These are phyloP conservation scores for Synanceia verrucosa DNA, from an alignment of 2,797 vertebrate genomes.

Conservation along the genomic window DNA sequence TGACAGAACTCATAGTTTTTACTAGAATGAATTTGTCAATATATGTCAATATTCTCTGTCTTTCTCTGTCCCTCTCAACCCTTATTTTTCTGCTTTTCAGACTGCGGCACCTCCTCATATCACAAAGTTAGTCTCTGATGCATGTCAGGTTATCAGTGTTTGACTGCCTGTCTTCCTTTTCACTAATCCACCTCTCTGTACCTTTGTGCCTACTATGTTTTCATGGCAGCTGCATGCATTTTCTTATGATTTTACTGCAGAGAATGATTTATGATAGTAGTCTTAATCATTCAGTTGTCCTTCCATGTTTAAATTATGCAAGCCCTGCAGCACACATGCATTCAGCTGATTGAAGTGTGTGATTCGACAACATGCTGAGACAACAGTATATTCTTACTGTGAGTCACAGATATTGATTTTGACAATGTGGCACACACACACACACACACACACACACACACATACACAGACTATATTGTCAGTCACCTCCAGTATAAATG, in stretches of 20 bases:
- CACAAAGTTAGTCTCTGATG: conserved; percentile 77
- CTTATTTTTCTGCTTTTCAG: conserved; percentile 65
- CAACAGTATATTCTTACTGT: conserved; percentile 10
- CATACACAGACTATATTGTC: conserved; percentile 5
- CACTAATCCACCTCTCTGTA: background rate
- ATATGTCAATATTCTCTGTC: conserved; percentile 5
- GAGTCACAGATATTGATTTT: conserved; percentile 23
- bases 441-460: background rate
- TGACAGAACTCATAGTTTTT: background rate
- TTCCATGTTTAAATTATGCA: background rate
- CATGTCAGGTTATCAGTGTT: conserved; percentile 38
- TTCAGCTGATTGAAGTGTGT: conserved; percentile 8
- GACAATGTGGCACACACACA: background rate
- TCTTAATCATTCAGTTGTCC: background rate
- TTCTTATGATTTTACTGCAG: background rate
- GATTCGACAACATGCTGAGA: background rate
- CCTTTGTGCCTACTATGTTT: background rate
- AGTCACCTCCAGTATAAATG: conserved; percentile 14
- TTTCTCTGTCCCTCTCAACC: conserved; percentile 39
- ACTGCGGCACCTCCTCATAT: conserved; percentile 50
- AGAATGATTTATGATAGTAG: background rate
- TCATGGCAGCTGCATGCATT: conserved; percentile 28
- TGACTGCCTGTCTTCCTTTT: conserved; percentile 10
- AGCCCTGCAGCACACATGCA: background rate
- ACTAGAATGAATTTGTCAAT: conserved; percentile 2